Evolutionary conservation across 2,888 invertebrate genomes (phyloP).

Genomic region (Melanostoma mellinum): DNA sequence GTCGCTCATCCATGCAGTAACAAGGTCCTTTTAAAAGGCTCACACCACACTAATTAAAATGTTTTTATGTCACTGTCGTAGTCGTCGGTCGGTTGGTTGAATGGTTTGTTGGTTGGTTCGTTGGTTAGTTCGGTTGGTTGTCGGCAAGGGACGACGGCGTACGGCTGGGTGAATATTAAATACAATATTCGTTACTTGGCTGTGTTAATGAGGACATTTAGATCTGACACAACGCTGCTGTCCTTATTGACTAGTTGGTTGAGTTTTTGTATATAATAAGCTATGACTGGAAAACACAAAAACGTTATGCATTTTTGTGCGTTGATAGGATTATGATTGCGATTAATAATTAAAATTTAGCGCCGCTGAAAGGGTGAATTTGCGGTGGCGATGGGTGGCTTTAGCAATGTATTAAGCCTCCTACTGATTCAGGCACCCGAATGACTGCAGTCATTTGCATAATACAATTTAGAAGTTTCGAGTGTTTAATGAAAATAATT

Average conservation of each 20-base stretch:
- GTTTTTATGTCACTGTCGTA: constrained; percentile 63
- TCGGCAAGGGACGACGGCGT: constrained; percentile 9
- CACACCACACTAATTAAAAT: constrained; percentile 67
- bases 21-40: constrained; percentile 58
- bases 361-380: constrained; percentile 39
- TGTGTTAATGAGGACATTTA: constrained; percentile 66
- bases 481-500: constrained; percentile 12
- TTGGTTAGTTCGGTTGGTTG: background rate
- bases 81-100: constrained; percentile 11
- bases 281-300: constrained; percentile 34
- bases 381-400: constrained; percentile 15
- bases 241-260: constrained; percentile 64
- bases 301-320: constrained; percentile 58
- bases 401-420: constrained; percentile 4
- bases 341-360: constrained; percentile 71
- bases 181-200: constrained; percentile 55
- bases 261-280: constrained; percentile 20
- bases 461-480: constrained; percentile 40
- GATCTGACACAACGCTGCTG: constrained; percentile 54
- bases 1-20: constrained; percentile 64
- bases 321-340: constrained; percentile 69
- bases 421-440: constrained; percentile 29
- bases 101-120: constrained; percentile 1
- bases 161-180: constrained; percentile 60
- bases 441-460: constrained; percentile 68